Conservation (phyloP, 2,888 invertebrate species). For the Drosophila pseudotakahashii region DNA sequence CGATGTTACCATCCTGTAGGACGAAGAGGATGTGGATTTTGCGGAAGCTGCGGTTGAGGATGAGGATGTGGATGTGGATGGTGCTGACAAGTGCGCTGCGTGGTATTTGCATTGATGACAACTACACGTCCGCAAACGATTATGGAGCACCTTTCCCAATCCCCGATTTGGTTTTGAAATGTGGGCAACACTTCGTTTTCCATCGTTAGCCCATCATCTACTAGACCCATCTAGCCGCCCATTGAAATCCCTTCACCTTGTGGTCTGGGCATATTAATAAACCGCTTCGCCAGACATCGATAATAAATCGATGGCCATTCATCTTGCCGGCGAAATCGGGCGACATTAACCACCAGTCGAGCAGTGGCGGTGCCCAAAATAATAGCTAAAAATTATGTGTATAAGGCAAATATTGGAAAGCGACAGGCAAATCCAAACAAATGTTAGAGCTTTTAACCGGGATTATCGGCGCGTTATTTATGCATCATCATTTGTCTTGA, state of each 20-base stretch:
- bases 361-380: constrained; percentile 24
- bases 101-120: constrained; percentile 77
- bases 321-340: constrained; percentile 60
- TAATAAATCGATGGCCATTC: constrained; percentile 73
- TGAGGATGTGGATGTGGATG: constrained; percentile 44
- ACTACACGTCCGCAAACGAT: constrained; percentile 74
- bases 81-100: constrained; percentile 62
- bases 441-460: constrained; percentile 75
- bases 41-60: constrained; percentile 5
- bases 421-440: constrained; percentile 70
- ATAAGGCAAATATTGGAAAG: constrained; percentile 50
- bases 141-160: constrained; percentile 66
- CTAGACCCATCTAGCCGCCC: background rate
- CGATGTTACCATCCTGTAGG: constrained; percentile 30
- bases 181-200: constrained; percentile 47
- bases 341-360: constrained; percentile 63
- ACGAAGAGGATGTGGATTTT: constrained; percentile 30
- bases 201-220: constrained; percentile 1
- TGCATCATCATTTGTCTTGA: constrained; percentile 66
- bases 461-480: constrained; percentile 76
- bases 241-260: constrained; percentile 46
- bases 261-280: constrained; percentile 67
- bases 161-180: constrained; percentile 53
- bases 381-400: constrained; percentile 43
- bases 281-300: constrained; percentile 66